These are phyloP conservation scores for Mastomys coucha DNA, from an alignment of 2,113 vertebrate genomes.

Conservation along the genomic window DNA sequence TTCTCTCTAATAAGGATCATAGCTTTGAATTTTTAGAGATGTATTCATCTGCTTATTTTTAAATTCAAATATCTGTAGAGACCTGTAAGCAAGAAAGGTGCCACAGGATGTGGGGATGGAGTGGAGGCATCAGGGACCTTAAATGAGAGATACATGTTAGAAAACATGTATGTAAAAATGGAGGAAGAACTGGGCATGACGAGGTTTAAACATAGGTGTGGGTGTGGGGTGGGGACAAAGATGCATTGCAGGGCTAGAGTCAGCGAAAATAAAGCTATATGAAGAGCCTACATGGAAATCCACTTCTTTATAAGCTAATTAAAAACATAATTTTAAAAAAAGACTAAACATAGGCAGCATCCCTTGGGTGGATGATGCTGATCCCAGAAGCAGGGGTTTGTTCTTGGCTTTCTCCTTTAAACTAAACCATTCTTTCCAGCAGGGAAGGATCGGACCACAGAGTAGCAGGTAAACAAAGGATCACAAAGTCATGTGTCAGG, in stretches of 20 bases:
- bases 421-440: background rate
- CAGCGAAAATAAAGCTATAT: background rate
- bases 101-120: background rate
- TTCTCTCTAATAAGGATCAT: background rate
- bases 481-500: background rate
- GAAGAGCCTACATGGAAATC: background rate
- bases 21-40: background rate
- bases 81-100: background rate
- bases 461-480: background rate
- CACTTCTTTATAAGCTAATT: background rate
- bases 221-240: background rate
- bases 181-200: background rate
- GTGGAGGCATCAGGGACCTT: background rate
- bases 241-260: background rate
- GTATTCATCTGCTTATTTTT: background rate
- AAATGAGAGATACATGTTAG: background rate
- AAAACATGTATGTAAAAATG: background rate
- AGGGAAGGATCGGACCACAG: background rate
- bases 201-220: background rate
- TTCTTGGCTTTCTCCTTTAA: background rate
- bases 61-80: background rate
- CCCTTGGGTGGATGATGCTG: background rate
- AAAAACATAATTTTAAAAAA: background rate
- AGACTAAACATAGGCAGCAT: background rate
- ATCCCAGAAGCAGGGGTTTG: background rate